Percentiles rank a stretch among this genome's conserved stretches.
Conservation (phyloP, 2,113 vertebrate species). For the Chitala chitala region DNA sequence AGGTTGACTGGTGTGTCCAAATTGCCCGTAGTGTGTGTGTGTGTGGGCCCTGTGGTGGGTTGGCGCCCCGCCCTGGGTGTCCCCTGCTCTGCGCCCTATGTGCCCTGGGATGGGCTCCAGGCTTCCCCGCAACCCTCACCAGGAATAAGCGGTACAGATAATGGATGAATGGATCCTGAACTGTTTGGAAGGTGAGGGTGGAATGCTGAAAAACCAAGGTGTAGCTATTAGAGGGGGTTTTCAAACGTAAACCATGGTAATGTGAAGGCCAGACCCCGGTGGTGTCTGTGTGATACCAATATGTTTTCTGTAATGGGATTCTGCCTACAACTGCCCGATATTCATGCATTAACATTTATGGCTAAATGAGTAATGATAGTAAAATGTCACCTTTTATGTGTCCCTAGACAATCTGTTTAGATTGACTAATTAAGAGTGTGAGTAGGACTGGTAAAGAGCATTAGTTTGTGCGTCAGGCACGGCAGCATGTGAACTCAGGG, state of each 20-base stretch:
- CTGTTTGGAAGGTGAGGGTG: too few relatives aligned
- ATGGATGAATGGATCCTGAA: too few relatives aligned
- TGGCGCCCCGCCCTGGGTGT: too few relatives aligned
- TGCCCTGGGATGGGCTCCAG: too few relatives aligned
- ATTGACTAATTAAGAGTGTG: conserved; percentile 16
- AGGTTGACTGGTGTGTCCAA: too few relatives aligned
- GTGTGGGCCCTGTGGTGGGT: too few relatives aligned
- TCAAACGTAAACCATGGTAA: background rate
- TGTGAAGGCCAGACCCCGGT: background rate
- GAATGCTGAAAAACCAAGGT: too few relatives aligned
- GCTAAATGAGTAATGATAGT: conserved; percentile 16
- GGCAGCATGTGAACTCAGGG: conserved; percentile 1
- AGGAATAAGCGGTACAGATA: too few relatives aligned
- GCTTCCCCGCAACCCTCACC: too few relatives aligned
- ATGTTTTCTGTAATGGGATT: background rate
- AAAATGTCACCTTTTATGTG: conserved; percentile 12
- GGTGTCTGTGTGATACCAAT: background rate
- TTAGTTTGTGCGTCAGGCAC: conserved; percentile 19
- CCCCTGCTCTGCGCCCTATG: too few relatives aligned
- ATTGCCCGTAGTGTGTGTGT: too few relatives aligned
- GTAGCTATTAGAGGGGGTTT: too few relatives aligned
- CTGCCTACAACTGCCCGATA: background rate
- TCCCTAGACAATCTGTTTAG: conserved; percentile 23
- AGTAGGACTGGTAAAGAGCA: conserved; percentile 8
- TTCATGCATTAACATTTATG: conserved; percentile 17